Base-by-base conservation (phyloP, 2,888 invertebrate species). In the Eurytoma californica region DNA sequence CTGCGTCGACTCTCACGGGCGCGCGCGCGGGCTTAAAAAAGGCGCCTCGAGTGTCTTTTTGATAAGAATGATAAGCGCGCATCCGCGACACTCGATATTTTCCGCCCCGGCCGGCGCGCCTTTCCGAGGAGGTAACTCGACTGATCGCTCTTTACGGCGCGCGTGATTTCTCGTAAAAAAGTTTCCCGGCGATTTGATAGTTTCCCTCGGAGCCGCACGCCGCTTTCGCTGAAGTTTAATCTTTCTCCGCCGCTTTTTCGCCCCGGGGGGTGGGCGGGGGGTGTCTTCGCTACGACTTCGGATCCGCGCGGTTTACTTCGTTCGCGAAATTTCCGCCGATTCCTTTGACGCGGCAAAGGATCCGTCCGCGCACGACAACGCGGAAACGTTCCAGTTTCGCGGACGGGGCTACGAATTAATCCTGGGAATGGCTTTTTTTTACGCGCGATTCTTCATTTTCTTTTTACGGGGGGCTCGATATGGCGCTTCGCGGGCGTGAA, bases 41-140 rank as follows among this genome's bases (percentile, higher is more conserved):
- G 57, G 13, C 18, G 70, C 20, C 49, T 60, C 60, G 60, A 70
- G 70, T 70, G 60, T 70, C 49, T 60, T 70, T 39, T 70, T 70
- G 60, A 70, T 70, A 70, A 70, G 70, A 60, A 49, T 57, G 69
- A 69, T 69, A 69, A 69, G 69, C 57, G 57, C 69, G 69, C 39
- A 57, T 39, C 20, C 69, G 39, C n/a, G n/a, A 70, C 49, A 60
- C 70, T 57, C 57, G 57, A 68, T 68, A 69, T 69, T 57, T n/a
- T 9, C 14, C 53, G 7, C 53, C 53, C 3, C 53, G 53, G 14
- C 14, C 39, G 7, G 39, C 4, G 39, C 39, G 39, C 24, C 24
- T 24, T 24, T 24, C 24, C 24, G 2, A 24, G 49, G 49, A 49
- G 14, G 49, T 49, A 49, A 53, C 16, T n/a, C 53, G 53, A 0